Evolutionary conservation across 2,113 vertebrate genomes (phyloP).

Genomic region (Macaca fascicularis): DNA sequence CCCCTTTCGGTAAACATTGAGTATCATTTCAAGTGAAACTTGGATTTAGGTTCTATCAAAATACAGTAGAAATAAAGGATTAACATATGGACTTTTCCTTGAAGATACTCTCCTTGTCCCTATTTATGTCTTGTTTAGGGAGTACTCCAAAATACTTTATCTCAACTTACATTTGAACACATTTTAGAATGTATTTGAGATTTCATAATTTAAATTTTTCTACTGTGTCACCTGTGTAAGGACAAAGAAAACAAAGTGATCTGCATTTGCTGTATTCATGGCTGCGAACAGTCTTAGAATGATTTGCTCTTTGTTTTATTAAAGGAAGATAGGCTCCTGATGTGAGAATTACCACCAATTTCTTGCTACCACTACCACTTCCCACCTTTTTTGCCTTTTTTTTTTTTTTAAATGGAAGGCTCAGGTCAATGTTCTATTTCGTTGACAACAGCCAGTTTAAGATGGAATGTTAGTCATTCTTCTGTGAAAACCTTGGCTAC

Average conservation of each 20-base stretch:
- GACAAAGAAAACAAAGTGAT: neutral
- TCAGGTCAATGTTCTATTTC: neutral
- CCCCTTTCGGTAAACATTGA: constrained; percentile 21
- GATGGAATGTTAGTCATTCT: neutral
- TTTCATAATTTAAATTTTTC: neutral
- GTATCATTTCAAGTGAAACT: constrained; percentile 33
- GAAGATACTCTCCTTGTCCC: neutral
- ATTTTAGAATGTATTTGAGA: neutral
- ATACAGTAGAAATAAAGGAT: neutral
- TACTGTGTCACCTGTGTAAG: neutral
- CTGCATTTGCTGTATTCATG: neutral
- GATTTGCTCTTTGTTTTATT: neutral
- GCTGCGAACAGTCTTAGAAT: no score
- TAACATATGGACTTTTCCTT: neutral
- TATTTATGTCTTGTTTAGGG: neutral
- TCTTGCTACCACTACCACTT: neutral
- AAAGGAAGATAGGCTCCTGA: neutral
- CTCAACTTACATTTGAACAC: neutral
- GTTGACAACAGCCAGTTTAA: neutral
- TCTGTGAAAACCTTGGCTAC: neutral
- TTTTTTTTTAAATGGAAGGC: neutral
- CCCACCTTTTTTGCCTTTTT: neutral
- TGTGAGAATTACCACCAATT: neutral
- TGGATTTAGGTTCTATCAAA: neutral
- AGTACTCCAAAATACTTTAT: neutral